These are phyloP conservation scores for Albula goreensis DNA, from an alignment of 2,113 vertebrate genomes.

Conservation along the genomic window DNA sequence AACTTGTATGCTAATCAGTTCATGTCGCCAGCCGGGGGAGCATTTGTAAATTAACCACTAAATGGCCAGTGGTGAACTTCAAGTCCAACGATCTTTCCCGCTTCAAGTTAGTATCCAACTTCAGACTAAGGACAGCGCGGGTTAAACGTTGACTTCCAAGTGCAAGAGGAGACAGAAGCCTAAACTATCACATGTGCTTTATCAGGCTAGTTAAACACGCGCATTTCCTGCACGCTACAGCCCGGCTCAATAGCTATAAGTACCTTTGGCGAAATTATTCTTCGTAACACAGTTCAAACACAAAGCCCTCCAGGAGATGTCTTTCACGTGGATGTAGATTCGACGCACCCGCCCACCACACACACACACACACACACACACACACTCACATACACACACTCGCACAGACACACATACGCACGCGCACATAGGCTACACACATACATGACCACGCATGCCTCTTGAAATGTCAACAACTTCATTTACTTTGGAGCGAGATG, in stretches of 20 bases:
- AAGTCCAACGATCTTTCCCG: background rate
- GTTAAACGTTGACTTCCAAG: background rate
- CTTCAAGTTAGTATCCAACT: background rate
- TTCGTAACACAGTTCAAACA: slow-evolving; percentile 3
- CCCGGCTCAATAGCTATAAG: background rate
- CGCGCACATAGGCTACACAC: background rate
- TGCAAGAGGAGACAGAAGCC: background rate
- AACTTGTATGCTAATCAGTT: background rate
- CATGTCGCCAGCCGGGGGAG: no score
- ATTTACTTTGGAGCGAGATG: slow-evolving; percentile 21
- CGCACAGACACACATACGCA: no score
- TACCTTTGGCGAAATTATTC: background rate
- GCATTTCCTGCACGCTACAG: background rate
- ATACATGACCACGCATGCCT: background rate
- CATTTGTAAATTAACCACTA: no score
- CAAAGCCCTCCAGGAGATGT: background rate
- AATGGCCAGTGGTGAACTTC: background rate
- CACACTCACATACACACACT: no score
- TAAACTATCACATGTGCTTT: background rate
- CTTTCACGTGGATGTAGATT: slow-evolving; percentile 23
- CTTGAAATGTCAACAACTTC: slow-evolving; percentile 9
- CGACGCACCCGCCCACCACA: background rate
- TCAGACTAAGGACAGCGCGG: background rate
- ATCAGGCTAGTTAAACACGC: background rate
- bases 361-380: no score